These are phyloP conservation scores for Heptranchias perlo DNA, from an alignment of 2,113 vertebrate genomes.

Conservation along the genomic window DNA sequence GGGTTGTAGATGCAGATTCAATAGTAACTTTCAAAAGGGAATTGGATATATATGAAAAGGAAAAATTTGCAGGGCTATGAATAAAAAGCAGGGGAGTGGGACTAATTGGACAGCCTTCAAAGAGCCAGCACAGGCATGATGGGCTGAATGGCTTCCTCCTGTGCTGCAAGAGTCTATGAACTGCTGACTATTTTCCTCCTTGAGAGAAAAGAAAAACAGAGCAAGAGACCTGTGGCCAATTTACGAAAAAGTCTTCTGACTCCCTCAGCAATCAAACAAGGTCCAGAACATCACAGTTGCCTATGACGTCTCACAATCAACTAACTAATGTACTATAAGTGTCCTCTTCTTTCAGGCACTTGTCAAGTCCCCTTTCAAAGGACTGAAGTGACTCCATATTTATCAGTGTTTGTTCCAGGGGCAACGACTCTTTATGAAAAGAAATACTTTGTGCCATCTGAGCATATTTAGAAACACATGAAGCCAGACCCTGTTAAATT, in stretches of 20 bases:
- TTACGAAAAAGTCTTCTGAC: background rate
- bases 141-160: background rate
- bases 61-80: background rate
- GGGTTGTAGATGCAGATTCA: background rate
- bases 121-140: background rate
- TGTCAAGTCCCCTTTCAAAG: background rate
- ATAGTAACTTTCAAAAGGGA: background rate
- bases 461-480: too few species aligned
- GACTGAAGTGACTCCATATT: background rate
- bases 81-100: background rate
- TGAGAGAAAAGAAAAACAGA: background rate
- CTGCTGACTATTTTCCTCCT: background rate
- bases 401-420: background rate
- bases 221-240: background rate
- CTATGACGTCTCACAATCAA: background rate
- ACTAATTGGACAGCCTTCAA: background rate
- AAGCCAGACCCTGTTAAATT: too few species aligned
- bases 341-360: background rate
- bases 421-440: background rate
- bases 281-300: background rate
- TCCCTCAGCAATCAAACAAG: background rate
- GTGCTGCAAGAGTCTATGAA: background rate
- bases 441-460: background rate
- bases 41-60: background rate
- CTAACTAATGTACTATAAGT: background rate